These are phyloP conservation scores for Tragelaphus oryx DNA, from an alignment of 2,797 vertebrate species.

Conservation along the genomic window DNA sequence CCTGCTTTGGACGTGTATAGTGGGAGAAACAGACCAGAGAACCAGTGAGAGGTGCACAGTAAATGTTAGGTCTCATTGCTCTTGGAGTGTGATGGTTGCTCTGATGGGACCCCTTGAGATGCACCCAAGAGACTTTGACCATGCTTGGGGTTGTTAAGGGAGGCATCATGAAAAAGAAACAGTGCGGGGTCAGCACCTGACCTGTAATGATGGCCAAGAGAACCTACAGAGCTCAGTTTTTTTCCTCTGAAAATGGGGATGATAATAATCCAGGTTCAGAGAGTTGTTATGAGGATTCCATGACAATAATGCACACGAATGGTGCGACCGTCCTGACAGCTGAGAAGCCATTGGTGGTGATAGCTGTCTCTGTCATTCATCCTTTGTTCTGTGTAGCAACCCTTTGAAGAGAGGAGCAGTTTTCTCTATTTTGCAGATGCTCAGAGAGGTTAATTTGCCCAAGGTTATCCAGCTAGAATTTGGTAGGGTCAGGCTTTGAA, in stretches of 20 bases:
- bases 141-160: background rate
- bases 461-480: background rate
- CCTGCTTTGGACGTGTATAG: background rate
- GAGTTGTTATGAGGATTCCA: background rate
- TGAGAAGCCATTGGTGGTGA: background rate
- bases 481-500: constrained; percentile 38
- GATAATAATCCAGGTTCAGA: background rate
- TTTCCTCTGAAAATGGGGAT: background rate
- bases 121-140: background rate
- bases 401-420: background rate
- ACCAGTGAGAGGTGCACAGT: background rate
- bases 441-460: constrained; percentile 35
- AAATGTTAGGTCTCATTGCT: background rate
- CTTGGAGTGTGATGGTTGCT: background rate
- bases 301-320: background rate
- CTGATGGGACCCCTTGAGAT: background rate
- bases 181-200: background rate
- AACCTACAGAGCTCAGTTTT: background rate
- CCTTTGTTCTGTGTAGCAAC: background rate
- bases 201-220: background rate
- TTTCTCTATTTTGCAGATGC: background rate
- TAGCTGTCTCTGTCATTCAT: background rate
- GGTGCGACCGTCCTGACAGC: background rate
- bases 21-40: background rate
- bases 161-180: background rate